These are phyloP conservation scores for Pitangus sulphuratus DNA, from an alignment of 2,797 vertebrate genomes.

Conservation along the genomic window DNA sequence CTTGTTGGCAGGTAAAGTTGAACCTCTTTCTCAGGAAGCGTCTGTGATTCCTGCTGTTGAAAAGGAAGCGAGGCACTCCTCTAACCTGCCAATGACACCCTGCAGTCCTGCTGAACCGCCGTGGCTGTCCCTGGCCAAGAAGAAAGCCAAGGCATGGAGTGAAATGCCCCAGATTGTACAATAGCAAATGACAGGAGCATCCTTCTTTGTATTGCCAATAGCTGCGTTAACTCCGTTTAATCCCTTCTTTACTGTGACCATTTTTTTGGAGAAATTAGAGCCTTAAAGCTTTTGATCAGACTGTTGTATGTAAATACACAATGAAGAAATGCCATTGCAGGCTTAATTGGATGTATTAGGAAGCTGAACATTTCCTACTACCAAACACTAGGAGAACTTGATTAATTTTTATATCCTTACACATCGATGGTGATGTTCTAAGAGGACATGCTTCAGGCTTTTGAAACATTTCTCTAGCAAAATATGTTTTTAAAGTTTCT, in stretches of 20 bases:
- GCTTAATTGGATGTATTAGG: conserved; percentile 3
- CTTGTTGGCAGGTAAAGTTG: conserved; percentile 66
- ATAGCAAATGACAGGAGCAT: conserved; percentile 55
- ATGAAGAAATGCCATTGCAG: conserved; percentile 6
- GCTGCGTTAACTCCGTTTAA: conserved; percentile 28
- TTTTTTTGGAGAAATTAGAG: conserved; percentile 35
- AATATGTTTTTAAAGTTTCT: not conserved
- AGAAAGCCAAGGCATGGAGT: conserved; percentile 95
- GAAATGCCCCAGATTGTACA: conserved; percentile 89
- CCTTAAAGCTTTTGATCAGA: conserved; percentile 44
- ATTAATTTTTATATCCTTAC: not conserved
- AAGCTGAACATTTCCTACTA: conserved; percentile 28
- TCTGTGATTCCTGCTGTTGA: conserved; percentile 55
- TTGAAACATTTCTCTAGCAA: not conserved
- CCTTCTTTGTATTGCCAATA: conserved; percentile 42
- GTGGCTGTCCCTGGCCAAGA: conserved; percentile 93
- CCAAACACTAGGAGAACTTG: not conserved
- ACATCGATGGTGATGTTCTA: not conserved
- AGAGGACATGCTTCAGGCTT: conserved; percentile 7
- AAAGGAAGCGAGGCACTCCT: conserved; percentile 71
- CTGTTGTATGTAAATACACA: conserved; percentile 13
- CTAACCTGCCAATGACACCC: conserved; percentile 51
- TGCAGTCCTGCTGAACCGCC: conserved; percentile 83
- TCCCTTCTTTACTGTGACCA: conserved; percentile 43
- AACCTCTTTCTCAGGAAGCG: conserved; percentile 66